Evolutionary conservation across 2,797 vertebrate species (phyloP).

Genomic region (Gambusia yucatana): DNA sequence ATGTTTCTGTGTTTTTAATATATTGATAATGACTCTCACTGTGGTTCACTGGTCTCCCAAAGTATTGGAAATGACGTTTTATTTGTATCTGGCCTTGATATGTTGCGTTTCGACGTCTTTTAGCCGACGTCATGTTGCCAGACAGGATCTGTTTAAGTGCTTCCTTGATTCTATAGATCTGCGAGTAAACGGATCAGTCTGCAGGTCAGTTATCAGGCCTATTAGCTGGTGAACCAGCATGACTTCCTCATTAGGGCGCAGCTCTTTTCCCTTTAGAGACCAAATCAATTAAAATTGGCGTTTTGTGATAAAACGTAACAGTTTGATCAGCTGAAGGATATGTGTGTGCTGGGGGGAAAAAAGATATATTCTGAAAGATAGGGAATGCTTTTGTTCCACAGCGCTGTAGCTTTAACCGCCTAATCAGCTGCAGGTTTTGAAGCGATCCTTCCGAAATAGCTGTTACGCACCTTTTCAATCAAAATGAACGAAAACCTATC

Average conservation of each 20-base stretch:
- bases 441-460: background rate
- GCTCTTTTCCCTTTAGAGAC: background rate
- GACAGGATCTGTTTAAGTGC: background rate
- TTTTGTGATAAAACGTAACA: background rate
- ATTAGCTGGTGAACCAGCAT: background rate
- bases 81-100: background rate
- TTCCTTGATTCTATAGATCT: background rate
- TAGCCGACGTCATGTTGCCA: background rate
- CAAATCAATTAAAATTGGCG: background rate
- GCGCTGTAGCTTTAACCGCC: background rate
- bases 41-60: background rate
- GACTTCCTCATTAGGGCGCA: background rate
- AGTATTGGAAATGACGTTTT: background rate
- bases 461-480: background rate
- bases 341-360: background rate
- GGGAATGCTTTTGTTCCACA: background rate
- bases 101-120: background rate
- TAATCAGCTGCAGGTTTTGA: background rate
- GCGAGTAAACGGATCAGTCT: background rate
- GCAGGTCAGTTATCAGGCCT: background rate
- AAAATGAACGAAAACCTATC: background rate
- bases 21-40: background rate
- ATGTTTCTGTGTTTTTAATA: background rate
- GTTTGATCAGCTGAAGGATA: background rate
- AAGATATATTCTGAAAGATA: background rate